Conservation (phyloP, 2,888 invertebrate genomes). For the Stenolophus ochropezus region DNA sequence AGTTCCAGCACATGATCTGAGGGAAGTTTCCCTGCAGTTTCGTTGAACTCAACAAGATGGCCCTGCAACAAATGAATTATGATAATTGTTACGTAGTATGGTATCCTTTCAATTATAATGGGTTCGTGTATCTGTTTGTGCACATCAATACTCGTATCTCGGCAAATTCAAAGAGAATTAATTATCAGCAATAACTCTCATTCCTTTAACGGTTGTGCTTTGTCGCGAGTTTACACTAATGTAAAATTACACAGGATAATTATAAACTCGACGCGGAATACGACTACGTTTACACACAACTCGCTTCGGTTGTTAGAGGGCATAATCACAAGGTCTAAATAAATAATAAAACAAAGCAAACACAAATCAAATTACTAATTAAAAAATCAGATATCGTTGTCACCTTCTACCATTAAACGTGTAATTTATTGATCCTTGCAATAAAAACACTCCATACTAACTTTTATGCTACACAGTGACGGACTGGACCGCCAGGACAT, state of each 20-base stretch:
- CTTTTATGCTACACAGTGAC: no score
- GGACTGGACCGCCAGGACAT: no score
- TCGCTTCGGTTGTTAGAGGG: no score
- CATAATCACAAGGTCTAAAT: no score
- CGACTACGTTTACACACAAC: neutral
- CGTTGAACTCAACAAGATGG: conserved; percentile 79
- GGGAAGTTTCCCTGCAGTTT: conserved; percentile 80
- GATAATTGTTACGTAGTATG: no score
- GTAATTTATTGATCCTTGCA: no score
- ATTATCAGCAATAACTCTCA: neutral
- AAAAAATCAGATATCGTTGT: no score
- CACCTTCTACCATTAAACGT: no score
- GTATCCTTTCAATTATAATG: neutral
- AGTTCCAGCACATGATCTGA: conserved; percentile 82
- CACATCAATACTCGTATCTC: neutral
- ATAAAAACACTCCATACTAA: no score
- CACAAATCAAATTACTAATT: no score
- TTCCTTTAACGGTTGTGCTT: neutral
- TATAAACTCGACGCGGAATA: neutral
- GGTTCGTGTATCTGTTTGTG: neutral
- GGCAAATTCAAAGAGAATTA: conserved; percentile 13
- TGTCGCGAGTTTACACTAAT: conserved; percentile 5
- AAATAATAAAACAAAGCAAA: no score
- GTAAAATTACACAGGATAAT: conserved; percentile 18
- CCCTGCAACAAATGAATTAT: conserved; percentile 79